Conservation (phyloP, 2,113 vertebrate species). For the Sylvia atricapilla region DNA sequence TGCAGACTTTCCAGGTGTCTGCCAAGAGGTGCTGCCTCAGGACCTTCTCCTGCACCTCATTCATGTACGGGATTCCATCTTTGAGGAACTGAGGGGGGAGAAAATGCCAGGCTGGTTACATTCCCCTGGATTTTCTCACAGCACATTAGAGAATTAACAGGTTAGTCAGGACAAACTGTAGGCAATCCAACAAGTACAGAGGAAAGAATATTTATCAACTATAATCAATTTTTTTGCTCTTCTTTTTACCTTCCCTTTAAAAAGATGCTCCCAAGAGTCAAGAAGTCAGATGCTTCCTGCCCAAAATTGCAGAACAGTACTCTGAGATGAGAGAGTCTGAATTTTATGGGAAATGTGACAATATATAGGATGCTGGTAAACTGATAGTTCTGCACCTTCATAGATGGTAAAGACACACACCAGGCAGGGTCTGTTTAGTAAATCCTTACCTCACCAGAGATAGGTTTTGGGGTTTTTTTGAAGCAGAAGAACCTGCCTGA, state of each 20-base stretch:
- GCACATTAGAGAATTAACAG: neutral
- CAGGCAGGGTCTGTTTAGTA: neutral
- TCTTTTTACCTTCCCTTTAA: neutral
- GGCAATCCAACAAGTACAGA: neutral
- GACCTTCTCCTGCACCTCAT: slow-evolving; percentile 72
- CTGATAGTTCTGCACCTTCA: neutral
- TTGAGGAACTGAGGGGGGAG: slow-evolving; percentile 68
- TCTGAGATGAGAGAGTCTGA: neutral
- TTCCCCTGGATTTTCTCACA: neutral
- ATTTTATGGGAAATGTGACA: neutral
- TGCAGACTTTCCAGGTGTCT: slow-evolving; percentile 54
- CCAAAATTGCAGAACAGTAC: neutral
- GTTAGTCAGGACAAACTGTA: neutral
- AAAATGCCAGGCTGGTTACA: neutral
- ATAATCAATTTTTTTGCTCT: neutral
- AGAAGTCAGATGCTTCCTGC: neutral
- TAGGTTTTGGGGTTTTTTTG: neutral
- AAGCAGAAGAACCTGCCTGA: neutral
- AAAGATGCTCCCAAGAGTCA: neutral
- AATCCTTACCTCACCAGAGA: neutral
- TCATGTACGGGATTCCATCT: slow-evolving; percentile 77
- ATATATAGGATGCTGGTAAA: neutral
- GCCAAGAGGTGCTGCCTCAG: slow-evolving; percentile 52
- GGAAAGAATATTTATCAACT: neutral
- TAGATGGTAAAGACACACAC: neutral